Evolutionary conservation across 2,888 invertebrate genomes (phyloP), one percentile per base, ranked within the genome.

Genomic region (Charanyca ferruginea): DNA sequence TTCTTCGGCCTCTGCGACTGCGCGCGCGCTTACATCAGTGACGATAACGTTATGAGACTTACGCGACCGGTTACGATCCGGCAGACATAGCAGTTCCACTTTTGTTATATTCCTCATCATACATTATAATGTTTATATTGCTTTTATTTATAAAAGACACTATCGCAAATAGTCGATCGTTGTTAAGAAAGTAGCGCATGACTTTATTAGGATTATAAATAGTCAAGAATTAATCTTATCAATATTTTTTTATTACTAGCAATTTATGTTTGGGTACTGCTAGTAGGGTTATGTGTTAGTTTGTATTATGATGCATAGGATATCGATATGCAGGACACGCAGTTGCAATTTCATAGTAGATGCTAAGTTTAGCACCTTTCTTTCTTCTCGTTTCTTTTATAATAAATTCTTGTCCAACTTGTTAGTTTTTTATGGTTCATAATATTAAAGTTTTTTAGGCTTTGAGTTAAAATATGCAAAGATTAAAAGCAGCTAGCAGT

Each of bases 1-100:
- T 81, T 79, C 85, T 77, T 74, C 72, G 78, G 78, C 71, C 72
- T 48, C 73, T 32, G 59, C 42, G 49, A 55, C 58, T 69, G 74
- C 63, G 73, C 67, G 55, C 58, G 57, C 77, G 85, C 92, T 94
- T 94, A 93, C 93, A 93, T 94, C 93, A 94, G 90, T 82, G 77
- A 66, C 79, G 83, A 88, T 92, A 93, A 93, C 88, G 87, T 92
- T 90, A 91, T 83, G 87, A 84, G 84, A 73, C 85, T 87, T 88
- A 88, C 83, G 85, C 86, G 87, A 91, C 91, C 92, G 91, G 92
- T 93, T 92, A 87, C 87, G 81, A 73, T 77, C 76, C 80, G 79
- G 79, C 71, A 73, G 71, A 73, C 77, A 77, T 64, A 73, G 63
- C 66, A 77, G 79, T 75, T 59, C 83, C 75, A 78, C 73, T 79